Base-by-base conservation (phyloP, 2,797 vertebrate genomes). In the Ceyx erithaca region DNA sequence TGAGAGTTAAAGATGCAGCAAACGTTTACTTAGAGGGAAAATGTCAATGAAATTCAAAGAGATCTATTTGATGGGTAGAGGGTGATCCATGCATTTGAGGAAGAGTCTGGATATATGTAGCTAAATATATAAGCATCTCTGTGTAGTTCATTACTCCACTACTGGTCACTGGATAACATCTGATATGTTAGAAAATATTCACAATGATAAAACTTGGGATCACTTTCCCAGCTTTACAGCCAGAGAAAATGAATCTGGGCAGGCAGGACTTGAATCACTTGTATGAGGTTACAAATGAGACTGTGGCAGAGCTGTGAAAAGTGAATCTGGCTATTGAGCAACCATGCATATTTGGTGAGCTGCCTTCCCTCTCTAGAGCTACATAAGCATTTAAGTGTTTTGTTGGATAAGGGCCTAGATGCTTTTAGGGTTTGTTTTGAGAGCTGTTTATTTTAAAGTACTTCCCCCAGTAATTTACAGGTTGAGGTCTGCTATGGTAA, bases 371-470 rank as follows among this genome's bases (percentile, higher is more conserved):
- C 89, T 76, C 90, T 51, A 82, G 69, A 87, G 84, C 93, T 89
- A 67, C 81, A 59, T 1, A 49, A 95, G 66, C 61, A 78, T 92
- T 95, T 95, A 93, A 96, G 95, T 95, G 94, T 92, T 94, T 93
- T 94, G 76, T 94, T 95, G 96, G 92, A 90, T 76, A 72, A 67
- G 48, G 90, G 89, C 96, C 87, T 96, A 77, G 79, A 89, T 94
- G 89, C 95, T 93, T 94, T 96, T 85, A 93, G 79, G 51, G 63
- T 64, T 94, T 94, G 69, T 90, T 96, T 90, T 92, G 93, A 94
- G 86, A 85, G 72, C 79, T 78, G 62, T 92, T 96, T 92, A 76
- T 95, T 95, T 95, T 94, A 63, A 92, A 92, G 86, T 76, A 79
- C 86, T 93, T 83, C 3, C 33, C 48, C 49, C n/a, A 28, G 59